Conservation (phyloP, 2,113 vertebrate genomes). For the Centropus unirufus region DNA sequence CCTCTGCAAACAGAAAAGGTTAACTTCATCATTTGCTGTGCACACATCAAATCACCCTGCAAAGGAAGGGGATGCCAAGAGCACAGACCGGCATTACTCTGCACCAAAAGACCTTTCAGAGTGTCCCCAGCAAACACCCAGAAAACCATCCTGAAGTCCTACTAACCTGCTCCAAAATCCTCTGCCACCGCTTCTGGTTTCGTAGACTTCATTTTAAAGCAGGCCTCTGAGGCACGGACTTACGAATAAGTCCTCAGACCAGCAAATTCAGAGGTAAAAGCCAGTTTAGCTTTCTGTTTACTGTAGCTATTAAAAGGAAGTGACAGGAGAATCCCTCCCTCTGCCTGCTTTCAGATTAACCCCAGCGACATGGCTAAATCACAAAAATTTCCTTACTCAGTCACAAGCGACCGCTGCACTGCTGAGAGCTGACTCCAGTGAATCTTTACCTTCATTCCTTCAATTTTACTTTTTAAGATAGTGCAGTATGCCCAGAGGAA, state of each 20-base stretch:
- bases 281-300: neutral
- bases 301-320: neutral
- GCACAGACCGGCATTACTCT: neutral
- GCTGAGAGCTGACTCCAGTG: neutral
- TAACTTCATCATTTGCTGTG: neutral
- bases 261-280: neutral
- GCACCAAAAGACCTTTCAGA: neutral
- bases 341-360: neutral
- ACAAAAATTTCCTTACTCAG: neutral
- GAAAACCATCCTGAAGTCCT: neutral
- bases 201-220: neutral
- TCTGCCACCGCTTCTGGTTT: neutral
- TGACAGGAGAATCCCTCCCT: neutral
- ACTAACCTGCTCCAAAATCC: neutral
- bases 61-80: neutral
- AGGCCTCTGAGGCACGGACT: neutral
- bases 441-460: neutral
- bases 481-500: neutral
- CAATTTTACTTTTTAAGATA: neutral
- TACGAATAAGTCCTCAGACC: neutral
- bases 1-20: constrained; percentile 43
- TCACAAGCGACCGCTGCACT: neutral
- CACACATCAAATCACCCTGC: neutral
- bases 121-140: neutral
- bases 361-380: neutral